phyloP scores from a whole-genome alignment of 2,113 vertebrate species.

The Cyprinodon brontotheroides region DNA sequence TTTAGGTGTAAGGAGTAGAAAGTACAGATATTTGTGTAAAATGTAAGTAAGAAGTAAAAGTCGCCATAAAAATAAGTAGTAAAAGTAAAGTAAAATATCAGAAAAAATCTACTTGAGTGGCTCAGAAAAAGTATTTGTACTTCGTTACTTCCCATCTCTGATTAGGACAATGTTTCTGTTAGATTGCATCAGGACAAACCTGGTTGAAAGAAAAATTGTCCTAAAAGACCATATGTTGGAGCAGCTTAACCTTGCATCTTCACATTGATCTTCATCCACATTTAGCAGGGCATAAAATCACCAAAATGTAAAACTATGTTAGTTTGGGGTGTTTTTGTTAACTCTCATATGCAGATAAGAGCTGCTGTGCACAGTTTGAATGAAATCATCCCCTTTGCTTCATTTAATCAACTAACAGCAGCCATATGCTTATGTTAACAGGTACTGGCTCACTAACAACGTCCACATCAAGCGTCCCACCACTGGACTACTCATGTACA shows the following conservation, averaged over 20 bases:
- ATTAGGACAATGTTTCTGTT: neutral
- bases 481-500: slow-evolving; percentile 96
- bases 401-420: neutral
- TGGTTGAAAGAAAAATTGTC: neutral
- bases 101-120: too few species aligned
- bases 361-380: neutral
- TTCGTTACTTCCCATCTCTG: too few species aligned
- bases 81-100: too few species aligned
- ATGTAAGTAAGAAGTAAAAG: too few species aligned
- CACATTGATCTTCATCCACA: neutral
- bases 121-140: too few species aligned
- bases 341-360: neutral
- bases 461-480: slow-evolving; percentile 96
- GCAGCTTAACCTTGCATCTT: neutral
- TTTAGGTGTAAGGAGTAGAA: too few species aligned
- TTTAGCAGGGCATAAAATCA: neutral
- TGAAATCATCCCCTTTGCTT: neutral
- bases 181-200: neutral
- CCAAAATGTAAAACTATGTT: neutral
- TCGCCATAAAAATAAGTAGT: too few species aligned
- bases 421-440: slow-evolving; percentile 53
- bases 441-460: slow-evolving; percentile 96
- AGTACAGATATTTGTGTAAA: too few species aligned
- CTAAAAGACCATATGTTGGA: neutral
- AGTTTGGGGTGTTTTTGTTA: neutral